Base-by-base conservation (phyloP, 2,888 invertebrate species). In the Andrena chrysosceles region DNA sequence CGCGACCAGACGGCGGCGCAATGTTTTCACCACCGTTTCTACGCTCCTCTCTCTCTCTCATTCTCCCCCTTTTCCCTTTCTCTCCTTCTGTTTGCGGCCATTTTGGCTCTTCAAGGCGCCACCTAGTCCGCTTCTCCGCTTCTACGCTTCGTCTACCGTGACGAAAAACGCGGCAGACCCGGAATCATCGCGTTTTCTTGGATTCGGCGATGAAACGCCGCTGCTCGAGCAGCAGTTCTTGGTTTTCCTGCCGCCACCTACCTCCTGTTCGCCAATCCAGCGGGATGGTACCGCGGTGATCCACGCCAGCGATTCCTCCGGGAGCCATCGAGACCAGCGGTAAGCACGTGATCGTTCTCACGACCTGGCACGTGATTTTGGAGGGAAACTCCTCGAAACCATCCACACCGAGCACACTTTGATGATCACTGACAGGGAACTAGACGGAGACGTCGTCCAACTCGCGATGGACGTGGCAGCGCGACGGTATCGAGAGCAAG, bases 21-120 rank as follows among this genome's bases (percentile, higher is more conserved):
- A 70, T 54, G 52, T 64, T 68, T 69, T 69, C 82, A 64, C 72
- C 67, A 31, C 64, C 77, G 63, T 62, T 78, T 49, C n/a, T 48
- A 20, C 52, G 42, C 49, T 13, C 62, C 10, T 42, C 35, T 10
- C 54, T n/a, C 69, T 72, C 48, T 62, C 64, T 66, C 66, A 64
- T 59, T 64, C 72, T 35, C 33, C 26, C 56, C 16, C 54, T 20
- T 52, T 63, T 71, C 60, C 31, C 49, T n/a, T 23, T 31, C 63
- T 42, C 31, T 23, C 66, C 20, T 26, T 33, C 23, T 68, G 62
- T 70, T 35, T 60, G 81, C 85, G 84, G 86, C 85, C 85, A 89
- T 90, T 85, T 89, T 87, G 81, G 75, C 77, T 86, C 86, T 79
- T 84, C 76, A 85, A 85, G 86, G 89, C 89, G 89, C 89, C 89